Evolutionary conservation across 2,797 vertebrate species (phyloP).

Genomic region (Buceros bicornis): DNA sequence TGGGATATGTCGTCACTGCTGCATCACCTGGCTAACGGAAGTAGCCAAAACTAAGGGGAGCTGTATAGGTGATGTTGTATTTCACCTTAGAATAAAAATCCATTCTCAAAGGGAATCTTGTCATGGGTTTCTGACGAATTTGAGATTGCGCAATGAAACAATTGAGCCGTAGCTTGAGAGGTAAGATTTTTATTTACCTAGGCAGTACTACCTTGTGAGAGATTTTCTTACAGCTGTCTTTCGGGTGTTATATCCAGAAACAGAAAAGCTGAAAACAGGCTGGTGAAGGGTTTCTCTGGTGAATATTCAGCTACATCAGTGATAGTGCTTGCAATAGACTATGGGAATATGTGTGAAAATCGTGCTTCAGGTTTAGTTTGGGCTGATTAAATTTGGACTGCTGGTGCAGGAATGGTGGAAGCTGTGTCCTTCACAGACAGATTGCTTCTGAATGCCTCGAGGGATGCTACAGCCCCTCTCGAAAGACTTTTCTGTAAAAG

Average conservation of each 20-base stretch:
- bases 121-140: background rate
- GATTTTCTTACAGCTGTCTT: conserved; percentile 55
- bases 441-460: background rate
- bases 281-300: background rate
- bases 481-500: background rate
- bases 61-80: background rate
- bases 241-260: conserved; percentile 30
- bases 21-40: background rate
- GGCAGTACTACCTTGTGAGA: conserved; percentile 42
- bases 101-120: background rate
- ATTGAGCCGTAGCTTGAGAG: conserved; percentile 36
- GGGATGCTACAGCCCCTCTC: background rate
- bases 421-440: background rate
- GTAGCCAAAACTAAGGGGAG: background rate
- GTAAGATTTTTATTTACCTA: conserved; percentile 67
- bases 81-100: background rate
- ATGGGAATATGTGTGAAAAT: background rate
- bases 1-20: background rate
- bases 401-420: background rate
- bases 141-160: conserved; percentile 29
- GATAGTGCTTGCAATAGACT: background rate
- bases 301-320: background rate
- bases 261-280: background rate
- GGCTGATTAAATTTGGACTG: background rate
- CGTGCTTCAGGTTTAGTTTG: rapidly evolving